Evolutionary conservation across 2,888 invertebrate genomes (phyloP).

Genomic region (Ochropleura leucogaster): DNA sequence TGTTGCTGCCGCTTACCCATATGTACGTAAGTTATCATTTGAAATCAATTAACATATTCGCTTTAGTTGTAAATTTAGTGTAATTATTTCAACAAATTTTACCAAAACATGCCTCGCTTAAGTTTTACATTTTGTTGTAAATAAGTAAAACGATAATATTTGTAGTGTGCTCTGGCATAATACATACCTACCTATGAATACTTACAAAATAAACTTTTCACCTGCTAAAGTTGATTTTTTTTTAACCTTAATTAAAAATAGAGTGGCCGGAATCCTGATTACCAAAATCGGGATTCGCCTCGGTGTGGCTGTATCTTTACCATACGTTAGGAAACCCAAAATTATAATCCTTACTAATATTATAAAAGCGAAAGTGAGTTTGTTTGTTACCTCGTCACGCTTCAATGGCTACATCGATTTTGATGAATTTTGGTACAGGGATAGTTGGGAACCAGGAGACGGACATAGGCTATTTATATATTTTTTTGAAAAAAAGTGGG

Average conservation of each 20-base stretch:
- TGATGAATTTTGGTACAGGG: too few relatives aligned
- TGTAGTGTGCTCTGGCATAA: slow-evolving; percentile 88
- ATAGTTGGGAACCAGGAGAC: too few relatives aligned
- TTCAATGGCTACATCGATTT: too few relatives aligned
- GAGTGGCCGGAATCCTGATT: neutral
- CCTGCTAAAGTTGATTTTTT: slow-evolving; percentile 72
- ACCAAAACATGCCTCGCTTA: slow-evolving; percentile 90
- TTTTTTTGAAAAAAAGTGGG: too few relatives aligned
- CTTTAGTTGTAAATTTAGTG: slow-evolving; percentile 76
- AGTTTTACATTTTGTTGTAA: slow-evolving; percentile 85
- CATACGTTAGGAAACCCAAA: neutral
- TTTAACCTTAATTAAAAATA: slow-evolving; percentile 26
- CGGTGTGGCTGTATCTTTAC: slow-evolving; percentile 1
- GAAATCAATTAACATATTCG: slow-evolving; percentile 61
- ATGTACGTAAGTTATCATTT: slow-evolving; percentile 53
- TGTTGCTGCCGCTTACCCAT: slow-evolving; percentile 58
- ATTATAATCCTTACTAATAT: neutral
- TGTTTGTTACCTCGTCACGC: too few relatives aligned
- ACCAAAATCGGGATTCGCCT: neutral
- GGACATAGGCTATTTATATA: too few relatives aligned
- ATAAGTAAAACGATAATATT: slow-evolving; percentile 79
- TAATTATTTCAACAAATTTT: slow-evolving; percentile 87
- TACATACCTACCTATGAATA: slow-evolving; percentile 78
- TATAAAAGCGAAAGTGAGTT: too few relatives aligned
- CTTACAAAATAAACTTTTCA: slow-evolving; percentile 85